phyloP scores from a whole-genome alignment of 2,113 vertebrate species.

The Synodontis membranacea region DNA sequence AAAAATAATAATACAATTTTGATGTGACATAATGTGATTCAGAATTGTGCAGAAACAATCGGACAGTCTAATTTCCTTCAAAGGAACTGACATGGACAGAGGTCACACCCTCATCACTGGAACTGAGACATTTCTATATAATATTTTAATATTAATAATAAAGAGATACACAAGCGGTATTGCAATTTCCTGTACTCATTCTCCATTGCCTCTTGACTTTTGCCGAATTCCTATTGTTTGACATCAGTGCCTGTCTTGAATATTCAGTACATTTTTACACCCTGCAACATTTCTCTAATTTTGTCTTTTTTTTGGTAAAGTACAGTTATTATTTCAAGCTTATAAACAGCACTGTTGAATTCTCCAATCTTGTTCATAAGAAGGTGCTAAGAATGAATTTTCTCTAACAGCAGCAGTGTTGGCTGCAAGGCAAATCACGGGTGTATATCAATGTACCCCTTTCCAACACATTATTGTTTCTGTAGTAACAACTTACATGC shows the following conservation, averaged over 20 bases:
- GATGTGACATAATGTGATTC: neutral
- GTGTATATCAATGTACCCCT: neutral
- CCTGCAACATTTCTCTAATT: neutral
- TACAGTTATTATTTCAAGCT: neutral
- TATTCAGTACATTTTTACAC: neutral
- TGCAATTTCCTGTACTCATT: neutral
- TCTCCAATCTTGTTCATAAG: neutral
- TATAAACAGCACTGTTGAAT: neutral
- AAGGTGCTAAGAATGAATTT: neutral
- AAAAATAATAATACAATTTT: neutral
- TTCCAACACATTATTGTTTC: neutral
- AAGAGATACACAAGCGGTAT: neutral
- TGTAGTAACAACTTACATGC: neutral
- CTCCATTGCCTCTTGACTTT: neutral
- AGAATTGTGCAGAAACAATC: neutral
- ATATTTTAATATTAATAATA: neutral
- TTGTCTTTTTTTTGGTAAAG: too few species aligned
- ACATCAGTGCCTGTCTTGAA: neutral
- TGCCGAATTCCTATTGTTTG: neutral
- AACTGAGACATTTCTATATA: neutral
- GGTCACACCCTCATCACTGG: neutral
- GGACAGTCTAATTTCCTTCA: neutral
- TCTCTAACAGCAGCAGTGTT: neutral
- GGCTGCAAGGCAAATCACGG: neutral
- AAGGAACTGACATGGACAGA: neutral